Base-by-base conservation (phyloP, 2,113 vertebrate genomes). In the Hiodon tergisus region DNA sequence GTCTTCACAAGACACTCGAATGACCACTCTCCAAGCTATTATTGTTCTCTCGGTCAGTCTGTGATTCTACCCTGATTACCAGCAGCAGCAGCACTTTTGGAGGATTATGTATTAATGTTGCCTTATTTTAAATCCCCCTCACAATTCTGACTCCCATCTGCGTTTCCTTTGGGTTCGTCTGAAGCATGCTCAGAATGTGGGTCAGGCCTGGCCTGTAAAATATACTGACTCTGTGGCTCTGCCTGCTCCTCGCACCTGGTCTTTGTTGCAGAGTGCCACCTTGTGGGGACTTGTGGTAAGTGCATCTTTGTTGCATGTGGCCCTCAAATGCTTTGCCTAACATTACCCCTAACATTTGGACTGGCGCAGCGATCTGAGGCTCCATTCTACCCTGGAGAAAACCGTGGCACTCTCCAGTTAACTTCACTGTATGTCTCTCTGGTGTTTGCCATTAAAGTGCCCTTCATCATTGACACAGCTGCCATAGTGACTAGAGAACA, bases 231-330 rank as follows among this genome's bases (percentile, higher is more conserved):
- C 53, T 17, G 0, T 52, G 53, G 16, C 53, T 17, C 68, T 4
- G 5, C 68, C 11, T 31, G 31, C 31, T 31, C 2, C 31, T 70
- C 53, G 31, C 14, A 53, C 69, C 46, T 65, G 9, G 47, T 14
- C 50, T 73, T 73, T 73, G 46, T 65, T 17, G 52, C 13, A 52
- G 8, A 13, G 50, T 1, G 6, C 60, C 5, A 47, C 52, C 10
- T 59, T n/a, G 54, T 31, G 61, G 61, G 60, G 14, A 73, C 31
- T 17, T 61, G 63, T 60, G 60, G 72, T 73, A 54, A 54, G 9
- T 55, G 59, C 6, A 16, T 53, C 2, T 17, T 5, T 4, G 48
- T 11, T 63, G 57, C 71, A 60, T 72, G 57, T 51, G n/a, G 51
- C 3, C n/a, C 58, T 52, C 13, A 53, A 14, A 47, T 0, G 62